A percentile compares a stretch with the other conserved stretches of the same genome.
These are phyloP conservation scores for Heteractis magnifica DNA, from an alignment of 92 coral and sea anemone genomes.

Conservation along the genomic window DNA sequence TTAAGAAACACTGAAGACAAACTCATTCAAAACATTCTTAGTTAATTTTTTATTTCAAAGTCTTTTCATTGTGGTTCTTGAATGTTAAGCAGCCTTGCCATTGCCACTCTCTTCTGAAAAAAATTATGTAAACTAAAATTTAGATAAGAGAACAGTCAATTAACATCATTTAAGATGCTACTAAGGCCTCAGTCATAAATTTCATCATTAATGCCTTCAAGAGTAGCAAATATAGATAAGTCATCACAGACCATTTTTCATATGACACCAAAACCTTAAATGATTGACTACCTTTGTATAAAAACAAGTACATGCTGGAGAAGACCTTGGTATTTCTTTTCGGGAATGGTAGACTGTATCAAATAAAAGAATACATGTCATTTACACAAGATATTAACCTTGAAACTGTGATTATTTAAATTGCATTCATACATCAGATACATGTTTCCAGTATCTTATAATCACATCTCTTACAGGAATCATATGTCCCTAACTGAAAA, in stretches of 20 bases:
- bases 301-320: background rate
- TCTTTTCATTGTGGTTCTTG: too few species aligned
- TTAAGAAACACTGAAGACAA: too few species aligned
- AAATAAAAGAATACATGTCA: background rate
- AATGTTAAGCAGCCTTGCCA: too few species aligned
- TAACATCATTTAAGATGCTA: background rate
- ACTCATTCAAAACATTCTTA: too few species aligned
- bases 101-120: too few species aligned
- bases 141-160: background rate
- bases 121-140: background rate
- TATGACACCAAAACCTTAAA: background rate
- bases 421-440: slow-evolving; percentile 53
- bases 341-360: background rate
- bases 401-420: background rate
- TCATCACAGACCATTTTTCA: slow-evolving; percentile 46
- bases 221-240: slow-evolving; percentile 59
- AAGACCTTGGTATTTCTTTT: background rate
- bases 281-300: background rate
- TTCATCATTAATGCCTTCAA: slow-evolving; percentile 44
- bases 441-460: slow-evolving; percentile 51
- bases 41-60: too few species aligned
- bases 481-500: slow-evolving; percentile 74
- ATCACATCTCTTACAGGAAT: slow-evolving; percentile 51
- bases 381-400: background rate
- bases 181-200: slow-evolving; percentile 15